Percentiles rank a stretch among this genome's conserved stretches.
These are phyloP conservation scores for Phenacoccus solenopsis DNA, from an alignment of 1,140 invertebrate genomes.

Conservation along the genomic window DNA sequence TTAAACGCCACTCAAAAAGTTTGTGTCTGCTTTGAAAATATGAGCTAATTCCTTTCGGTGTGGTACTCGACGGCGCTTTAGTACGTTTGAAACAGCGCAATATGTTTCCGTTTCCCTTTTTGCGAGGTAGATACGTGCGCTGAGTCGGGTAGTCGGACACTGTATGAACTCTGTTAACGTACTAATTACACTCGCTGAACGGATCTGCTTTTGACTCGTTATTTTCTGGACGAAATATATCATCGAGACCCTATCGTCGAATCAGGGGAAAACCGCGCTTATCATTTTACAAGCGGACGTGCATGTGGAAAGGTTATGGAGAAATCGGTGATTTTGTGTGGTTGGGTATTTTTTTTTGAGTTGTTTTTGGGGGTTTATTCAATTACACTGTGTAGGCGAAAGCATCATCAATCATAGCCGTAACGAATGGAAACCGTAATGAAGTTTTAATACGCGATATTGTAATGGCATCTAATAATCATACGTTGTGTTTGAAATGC, in stretches of 20 bases:
- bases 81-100: background rate
- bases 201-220: background rate
- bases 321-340: too few species aligned
- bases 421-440: too few species aligned
- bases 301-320: too few species aligned
- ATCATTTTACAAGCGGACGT: too few species aligned
- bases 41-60: background rate
- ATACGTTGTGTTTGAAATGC: too few species aligned
- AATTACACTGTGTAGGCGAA: too few species aligned
- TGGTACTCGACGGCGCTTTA: background rate
- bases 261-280: background rate
- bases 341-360: too few species aligned
- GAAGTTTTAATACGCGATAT: too few species aligned
- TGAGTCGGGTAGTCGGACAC: background rate
- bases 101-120: background rate
- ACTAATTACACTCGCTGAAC: background rate
- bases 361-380: too few species aligned
- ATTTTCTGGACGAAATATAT: background rate
- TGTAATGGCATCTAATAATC: too few species aligned
- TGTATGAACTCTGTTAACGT: background rate
- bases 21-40: background rate
- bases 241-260: background rate
- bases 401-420: too few species aligned
- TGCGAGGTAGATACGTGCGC: background rate
- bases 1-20: background rate